Conservation (phyloP, 2,888 invertebrate genomes). For the Cephalotes varians region DNA sequence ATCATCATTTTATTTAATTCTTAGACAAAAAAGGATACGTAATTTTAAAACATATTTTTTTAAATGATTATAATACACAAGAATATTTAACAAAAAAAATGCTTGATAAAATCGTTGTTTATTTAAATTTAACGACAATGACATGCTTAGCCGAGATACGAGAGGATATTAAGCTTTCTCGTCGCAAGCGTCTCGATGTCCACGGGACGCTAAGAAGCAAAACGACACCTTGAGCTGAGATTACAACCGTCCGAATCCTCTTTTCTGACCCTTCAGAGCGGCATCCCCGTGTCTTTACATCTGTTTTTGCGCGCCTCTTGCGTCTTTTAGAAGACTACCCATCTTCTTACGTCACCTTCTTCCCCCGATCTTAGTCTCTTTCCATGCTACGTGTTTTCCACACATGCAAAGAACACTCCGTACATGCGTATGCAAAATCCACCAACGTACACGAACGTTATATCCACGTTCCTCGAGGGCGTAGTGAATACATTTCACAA, state of each 20-base stretch:
- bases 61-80: not conserved
- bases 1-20: not conserved
- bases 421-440: slow-evolving; percentile 44
- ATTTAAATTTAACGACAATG: not conserved
- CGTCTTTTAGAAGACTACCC: slow-evolving; percentile 53
- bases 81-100: not conserved
- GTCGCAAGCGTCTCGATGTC: slow-evolving; percentile 71
- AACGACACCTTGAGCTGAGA: slow-evolving; percentile 82
- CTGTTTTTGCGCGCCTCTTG: slow-evolving; percentile 69
- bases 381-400: slow-evolving; percentile 60
- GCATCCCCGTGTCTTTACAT: slow-evolving; percentile 71
- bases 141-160: slow-evolving; percentile 32
- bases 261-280: slow-evolving; percentile 76
- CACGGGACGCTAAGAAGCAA: slow-evolving; percentile 72
- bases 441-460: slow-evolving; percentile 26
- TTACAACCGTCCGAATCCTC: slow-evolving; percentile 83
- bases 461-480: slow-evolving; percentile 45
- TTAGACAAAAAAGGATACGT: not conserved
- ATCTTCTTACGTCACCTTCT: slow-evolving; percentile 63
- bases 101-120: not conserved
- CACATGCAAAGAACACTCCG: not conserved
- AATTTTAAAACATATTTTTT: not conserved
- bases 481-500: slow-evolving; percentile 81
- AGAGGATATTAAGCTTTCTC: slow-evolving; percentile 66
- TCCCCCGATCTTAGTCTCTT: slow-evolving; percentile 26